Conservation (phyloP, 2,797 vertebrate species). For the Diceros bicornis region DNA sequence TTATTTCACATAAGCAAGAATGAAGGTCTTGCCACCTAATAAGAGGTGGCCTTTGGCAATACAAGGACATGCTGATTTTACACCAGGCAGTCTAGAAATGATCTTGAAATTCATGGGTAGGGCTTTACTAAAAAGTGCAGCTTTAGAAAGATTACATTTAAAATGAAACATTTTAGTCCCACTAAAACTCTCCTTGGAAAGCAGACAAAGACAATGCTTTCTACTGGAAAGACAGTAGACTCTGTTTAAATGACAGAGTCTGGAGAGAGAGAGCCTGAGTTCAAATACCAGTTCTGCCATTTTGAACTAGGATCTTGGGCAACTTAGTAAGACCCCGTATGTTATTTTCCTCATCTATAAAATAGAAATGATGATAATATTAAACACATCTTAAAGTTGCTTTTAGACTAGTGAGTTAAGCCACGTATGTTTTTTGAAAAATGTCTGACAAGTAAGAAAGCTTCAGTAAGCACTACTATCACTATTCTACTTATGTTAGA, state of each 20-base stretch:
- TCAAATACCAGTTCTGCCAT: not conserved
- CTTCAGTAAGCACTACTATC: not conserved
- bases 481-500: not conserved
- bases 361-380: not conserved
- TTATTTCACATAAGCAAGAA: not conserved
- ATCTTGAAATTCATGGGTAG: not conserved
- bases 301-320: not conserved
- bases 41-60: not conserved
- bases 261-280: not conserved
- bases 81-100: rapidly evolving
- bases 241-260: not conserved
- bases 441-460: not conserved
- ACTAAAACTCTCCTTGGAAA: not conserved
- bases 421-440: not conserved
- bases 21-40: not conserved
- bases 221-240: not conserved
- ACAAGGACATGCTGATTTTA: not conserved
- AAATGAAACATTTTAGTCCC: not conserved
- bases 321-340: not conserved
- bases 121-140: not conserved
- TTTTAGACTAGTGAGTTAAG: not conserved
- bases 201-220: not conserved
- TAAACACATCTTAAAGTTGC: not conserved
- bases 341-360: not conserved
- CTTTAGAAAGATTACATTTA: not conserved